phyloP scores from a whole-genome alignment of 2,888 invertebrate genomes.

The Hedya salicella region DNA sequence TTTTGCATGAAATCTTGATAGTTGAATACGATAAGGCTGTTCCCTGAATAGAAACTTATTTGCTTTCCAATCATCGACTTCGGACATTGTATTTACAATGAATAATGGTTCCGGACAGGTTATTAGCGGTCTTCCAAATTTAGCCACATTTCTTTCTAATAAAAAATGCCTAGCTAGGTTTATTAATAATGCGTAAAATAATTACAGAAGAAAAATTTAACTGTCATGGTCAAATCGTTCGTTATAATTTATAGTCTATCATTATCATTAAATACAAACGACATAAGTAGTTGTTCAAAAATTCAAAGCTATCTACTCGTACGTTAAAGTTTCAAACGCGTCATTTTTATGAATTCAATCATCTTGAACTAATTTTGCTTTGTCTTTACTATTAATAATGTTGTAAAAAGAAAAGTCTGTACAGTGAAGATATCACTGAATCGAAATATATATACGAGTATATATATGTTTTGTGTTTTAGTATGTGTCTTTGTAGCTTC shows the following conservation, averaged over 20 bases:
- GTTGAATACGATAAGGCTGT: not conserved
- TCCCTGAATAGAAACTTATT: slow-evolving; percentile 15
- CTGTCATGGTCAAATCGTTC: not conserved
- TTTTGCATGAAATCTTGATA: not conserved
- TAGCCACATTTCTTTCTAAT: not conserved
- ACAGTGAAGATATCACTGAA: too few species aligned
- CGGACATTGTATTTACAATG: slow-evolving; percentile 15
- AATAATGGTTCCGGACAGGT: slow-evolving; percentile 16
- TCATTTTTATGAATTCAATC: not conserved
- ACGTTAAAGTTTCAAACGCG: not conserved
- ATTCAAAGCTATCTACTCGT: too few species aligned
- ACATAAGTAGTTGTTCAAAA: not conserved
- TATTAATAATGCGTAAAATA: slow-evolving; percentile 6
- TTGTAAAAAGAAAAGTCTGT: too few species aligned
- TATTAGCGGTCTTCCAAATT: not conserved
- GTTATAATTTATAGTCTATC: not conserved
- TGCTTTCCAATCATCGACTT: slow-evolving; percentile 25
- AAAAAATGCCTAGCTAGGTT: not conserved
- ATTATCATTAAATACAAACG: not conserved
- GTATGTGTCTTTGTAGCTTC: too few species aligned
- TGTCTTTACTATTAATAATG: too few species aligned
- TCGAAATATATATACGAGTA: too few species aligned
- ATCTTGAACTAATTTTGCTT: not conserved
- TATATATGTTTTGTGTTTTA: too few species aligned
- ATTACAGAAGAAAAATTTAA: slow-evolving; percentile 4